These are phyloP conservation scores for Catamblyrhynchus diadema DNA, from an alignment of 2,797 vertebrate genomes.

Conservation along the genomic window DNA sequence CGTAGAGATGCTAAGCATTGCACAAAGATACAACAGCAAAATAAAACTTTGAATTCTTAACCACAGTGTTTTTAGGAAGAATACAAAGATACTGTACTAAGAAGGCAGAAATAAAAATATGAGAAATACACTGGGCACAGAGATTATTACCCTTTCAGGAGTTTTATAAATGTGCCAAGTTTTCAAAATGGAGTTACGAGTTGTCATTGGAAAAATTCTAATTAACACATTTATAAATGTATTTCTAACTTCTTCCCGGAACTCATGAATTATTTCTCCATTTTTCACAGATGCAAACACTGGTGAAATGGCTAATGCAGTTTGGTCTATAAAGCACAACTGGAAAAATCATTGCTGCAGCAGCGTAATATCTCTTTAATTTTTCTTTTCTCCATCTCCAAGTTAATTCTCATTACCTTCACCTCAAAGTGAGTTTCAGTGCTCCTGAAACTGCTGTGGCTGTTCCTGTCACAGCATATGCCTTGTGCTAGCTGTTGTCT, in stretches of 20 bases:
- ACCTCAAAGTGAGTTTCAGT: neutral
- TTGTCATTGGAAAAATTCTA: neutral
- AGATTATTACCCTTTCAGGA: neutral
- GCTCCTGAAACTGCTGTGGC: neutral
- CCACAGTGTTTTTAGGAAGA: neutral
- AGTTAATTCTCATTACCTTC: neutral
- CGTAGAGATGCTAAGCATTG: neutral
- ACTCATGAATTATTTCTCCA: neutral
- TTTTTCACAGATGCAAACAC: neutral
- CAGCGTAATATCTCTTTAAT: neutral
- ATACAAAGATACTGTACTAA: neutral
- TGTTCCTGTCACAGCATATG: neutral
- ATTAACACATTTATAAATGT: neutral
- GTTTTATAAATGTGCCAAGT: neutral
- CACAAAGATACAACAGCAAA: neutral
- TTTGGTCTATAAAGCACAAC: neutral
- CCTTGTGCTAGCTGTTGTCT: neutral
- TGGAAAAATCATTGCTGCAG: neutral
- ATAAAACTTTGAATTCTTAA: neutral
- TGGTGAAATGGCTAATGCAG: neutral
- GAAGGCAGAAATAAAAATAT: neutral
- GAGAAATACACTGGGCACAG: neutral
- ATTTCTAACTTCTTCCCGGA: constrained; percentile 17
- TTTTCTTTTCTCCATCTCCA: neutral
- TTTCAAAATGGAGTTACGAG: neutral